Evolutionary conservation across 2,888 invertebrate genomes (phyloP).

Genomic region (Nemurella pictetii): DNA sequence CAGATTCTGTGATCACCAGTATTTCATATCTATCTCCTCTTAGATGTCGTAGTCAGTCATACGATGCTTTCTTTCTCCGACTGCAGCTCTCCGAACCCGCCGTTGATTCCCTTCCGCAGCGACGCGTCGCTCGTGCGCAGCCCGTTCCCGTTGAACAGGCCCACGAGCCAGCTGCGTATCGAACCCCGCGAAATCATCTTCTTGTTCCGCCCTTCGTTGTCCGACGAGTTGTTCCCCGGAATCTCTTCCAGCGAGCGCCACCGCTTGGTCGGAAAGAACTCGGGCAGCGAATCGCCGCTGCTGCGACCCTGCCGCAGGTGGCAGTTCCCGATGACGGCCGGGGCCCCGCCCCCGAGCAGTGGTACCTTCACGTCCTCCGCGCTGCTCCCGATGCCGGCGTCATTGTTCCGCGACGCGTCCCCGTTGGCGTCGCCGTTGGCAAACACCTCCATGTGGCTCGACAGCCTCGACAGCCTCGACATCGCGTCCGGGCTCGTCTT

Average conservation of each 20-base stretch:
- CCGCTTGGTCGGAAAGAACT: constrained; percentile 64
- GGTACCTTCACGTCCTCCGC: constrained; percentile 55
- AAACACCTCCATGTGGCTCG: constrained; percentile 53
- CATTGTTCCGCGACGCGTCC: constrained; percentile 47
- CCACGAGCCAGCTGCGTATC: constrained; percentile 73
- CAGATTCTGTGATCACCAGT: constrained; percentile 5
- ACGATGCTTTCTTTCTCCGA: constrained; percentile 64
- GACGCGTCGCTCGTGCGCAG: constrained; percentile 67
- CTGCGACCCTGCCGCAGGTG: constrained; percentile 33
- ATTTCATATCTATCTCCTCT: constrained; percentile 22
- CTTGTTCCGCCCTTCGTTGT: constrained; percentile 56
- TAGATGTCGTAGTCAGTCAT: constrained; percentile 46
- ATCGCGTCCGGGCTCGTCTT: constrained; percentile 48
- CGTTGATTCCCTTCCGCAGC: constrained; percentile 56
- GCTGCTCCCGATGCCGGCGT: constrained; percentile 47
- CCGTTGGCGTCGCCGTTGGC: constrained; percentile 58
- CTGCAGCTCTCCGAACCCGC: constrained; percentile 59
- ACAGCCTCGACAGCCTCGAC: constrained; percentile 54
- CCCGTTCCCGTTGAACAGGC: constrained; percentile 72
- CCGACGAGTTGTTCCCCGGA: constrained; percentile 50
- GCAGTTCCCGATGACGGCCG: constrained; percentile 30
- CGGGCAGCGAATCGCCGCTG: constrained; percentile 34
- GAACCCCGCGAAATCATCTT: constrained; percentile 64
- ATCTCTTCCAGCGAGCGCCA: constrained; percentile 81
- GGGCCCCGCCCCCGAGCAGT: constrained; percentile 50